phyloP scores from a whole-genome alignment of 2,113 vertebrate genomes.

The Helogale parvula region DNA sequence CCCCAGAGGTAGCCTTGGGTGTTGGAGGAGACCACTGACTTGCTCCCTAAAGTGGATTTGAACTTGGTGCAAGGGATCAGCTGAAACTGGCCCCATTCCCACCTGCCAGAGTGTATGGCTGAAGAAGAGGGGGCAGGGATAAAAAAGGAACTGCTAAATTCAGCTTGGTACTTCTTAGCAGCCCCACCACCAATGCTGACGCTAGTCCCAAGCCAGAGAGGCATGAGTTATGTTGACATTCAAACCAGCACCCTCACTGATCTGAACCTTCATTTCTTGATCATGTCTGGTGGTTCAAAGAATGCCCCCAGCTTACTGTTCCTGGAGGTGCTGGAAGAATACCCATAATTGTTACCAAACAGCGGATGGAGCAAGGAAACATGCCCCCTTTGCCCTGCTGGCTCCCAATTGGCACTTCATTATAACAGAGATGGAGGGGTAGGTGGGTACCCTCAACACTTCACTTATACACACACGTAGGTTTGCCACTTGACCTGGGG shows the following conservation, averaged over 20 bases:
- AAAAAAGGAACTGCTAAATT: neutral
- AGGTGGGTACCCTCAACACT: neutral
- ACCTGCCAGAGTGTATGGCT: neutral
- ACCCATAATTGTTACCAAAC: conserved; percentile 69
- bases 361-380: conserved; percentile 7
- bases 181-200: neutral
- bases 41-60: neutral
- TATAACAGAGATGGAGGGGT: neutral
- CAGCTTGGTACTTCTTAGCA: neutral
- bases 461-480: neutral
- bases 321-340: conserved; percentile 30
- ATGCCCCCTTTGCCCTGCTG: conserved; percentile 58
- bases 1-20: neutral
- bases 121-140: neutral
- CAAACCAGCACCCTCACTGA: neutral
- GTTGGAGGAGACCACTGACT: neutral
- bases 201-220: neutral
- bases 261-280: neutral
- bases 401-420: conserved; percentile 52
- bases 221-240: neutral
- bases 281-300: neutral
- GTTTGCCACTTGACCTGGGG: conserved; percentile 70
- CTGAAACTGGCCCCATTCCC: neutral
- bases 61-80: neutral
- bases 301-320: neutral